Percentiles rank a stretch among this genome's conserved stretches.
These are phyloP conservation scores for Drosophila monieri DNA, from an alignment of 2,888 invertebrate genomes.

Conservation along the genomic window DNA sequence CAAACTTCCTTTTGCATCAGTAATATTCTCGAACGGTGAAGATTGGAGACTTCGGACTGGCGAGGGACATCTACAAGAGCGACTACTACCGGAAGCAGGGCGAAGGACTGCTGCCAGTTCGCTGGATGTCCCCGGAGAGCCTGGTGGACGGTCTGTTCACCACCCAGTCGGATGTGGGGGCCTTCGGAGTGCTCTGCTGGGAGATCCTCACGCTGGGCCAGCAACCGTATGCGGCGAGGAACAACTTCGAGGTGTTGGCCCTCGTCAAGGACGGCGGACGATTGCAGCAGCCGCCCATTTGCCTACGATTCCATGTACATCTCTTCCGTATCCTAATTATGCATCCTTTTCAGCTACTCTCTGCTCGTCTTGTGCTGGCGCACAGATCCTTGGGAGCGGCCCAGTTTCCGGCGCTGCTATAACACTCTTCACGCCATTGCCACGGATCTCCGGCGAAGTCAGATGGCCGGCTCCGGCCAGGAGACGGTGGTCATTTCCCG, in stretches of 20 bases:
- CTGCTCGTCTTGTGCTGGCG: conserved; percentile 96
- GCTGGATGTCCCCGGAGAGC: conserved; percentile 99
- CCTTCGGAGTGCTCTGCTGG: conserved; percentile 97
- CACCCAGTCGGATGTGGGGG: conserved; percentile 98
- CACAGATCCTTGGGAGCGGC: conserved; percentile 91
- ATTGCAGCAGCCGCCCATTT: conserved; percentile 91
- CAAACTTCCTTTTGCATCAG: too few species aligned
- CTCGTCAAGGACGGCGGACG: conserved; percentile 95
- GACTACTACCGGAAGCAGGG: conserved; percentile 99
- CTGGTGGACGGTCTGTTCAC: conserved; percentile 98
- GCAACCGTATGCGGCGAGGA: conserved; percentile 97
- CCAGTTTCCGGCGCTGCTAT: conserved; percentile 93
- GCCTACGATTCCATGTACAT: conserved; percentile 78
- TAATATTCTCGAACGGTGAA: conserved; percentile 88
- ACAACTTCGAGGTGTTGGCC: conserved; percentile 95
- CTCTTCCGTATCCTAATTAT: neutral
- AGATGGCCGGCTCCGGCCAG: conserved; percentile 8
- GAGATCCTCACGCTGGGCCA: conserved; percentile 98
- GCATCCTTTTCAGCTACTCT: conserved; percentile 87
- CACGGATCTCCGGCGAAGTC: conserved; percentile 66
- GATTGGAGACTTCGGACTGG: conserved; percentile 97
- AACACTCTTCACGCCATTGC: conserved; percentile 83
- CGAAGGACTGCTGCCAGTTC: conserved; percentile 94
- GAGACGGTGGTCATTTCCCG: neutral
- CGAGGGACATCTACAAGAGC: conserved; percentile 97